A percentile compares a stretch with the other conserved stretches of the same genome.
phyloP scores from a whole-genome alignment of 2,888 invertebrate genomes.

The Muschampia plurimacula region DNA sequence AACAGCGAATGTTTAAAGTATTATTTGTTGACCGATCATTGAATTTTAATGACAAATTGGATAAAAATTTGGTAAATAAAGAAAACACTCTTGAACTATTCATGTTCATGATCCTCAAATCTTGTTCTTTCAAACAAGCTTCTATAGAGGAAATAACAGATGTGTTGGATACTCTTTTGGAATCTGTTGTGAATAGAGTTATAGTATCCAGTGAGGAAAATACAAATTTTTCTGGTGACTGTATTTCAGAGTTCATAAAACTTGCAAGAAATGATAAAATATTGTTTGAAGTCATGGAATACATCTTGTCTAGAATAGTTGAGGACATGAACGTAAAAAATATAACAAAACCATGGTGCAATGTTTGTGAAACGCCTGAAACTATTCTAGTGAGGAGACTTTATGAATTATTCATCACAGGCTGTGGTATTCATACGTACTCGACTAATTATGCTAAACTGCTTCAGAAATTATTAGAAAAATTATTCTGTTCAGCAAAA shows the following conservation, averaged over 20 bases:
- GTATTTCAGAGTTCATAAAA: constrained; percentile 65
- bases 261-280: constrained; percentile 75
- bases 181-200: constrained; percentile 68
- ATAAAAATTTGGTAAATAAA: constrained; percentile 53
- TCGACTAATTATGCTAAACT: constrained; percentile 67
- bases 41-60: constrained; percentile 61
- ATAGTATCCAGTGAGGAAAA: constrained; percentile 63
- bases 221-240: constrained; percentile 59
- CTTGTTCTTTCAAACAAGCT: constrained; percentile 68
- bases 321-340: constrained; percentile 71
- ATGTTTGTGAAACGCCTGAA: constrained; percentile 70
- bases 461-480: constrained; percentile 75
- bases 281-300: constrained; percentile 84
- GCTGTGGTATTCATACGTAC: constrained; percentile 72
- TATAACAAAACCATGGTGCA: constrained; percentile 73
- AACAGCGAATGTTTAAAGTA: constrained; percentile 62
- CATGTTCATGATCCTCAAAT: constrained; percentile 75
- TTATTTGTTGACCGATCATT: constrained; percentile 61
- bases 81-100: constrained; percentile 64
- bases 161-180: constrained; percentile 73
- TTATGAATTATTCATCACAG: constrained; percentile 79
- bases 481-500: constrained; percentile 69
- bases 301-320: constrained; percentile 81
- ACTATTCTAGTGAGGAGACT: constrained; percentile 71
- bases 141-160: constrained; percentile 66